Evolutionary conservation across 1,140 invertebrate species (phyloP).

Genomic region (Cherax destructor): DNA sequence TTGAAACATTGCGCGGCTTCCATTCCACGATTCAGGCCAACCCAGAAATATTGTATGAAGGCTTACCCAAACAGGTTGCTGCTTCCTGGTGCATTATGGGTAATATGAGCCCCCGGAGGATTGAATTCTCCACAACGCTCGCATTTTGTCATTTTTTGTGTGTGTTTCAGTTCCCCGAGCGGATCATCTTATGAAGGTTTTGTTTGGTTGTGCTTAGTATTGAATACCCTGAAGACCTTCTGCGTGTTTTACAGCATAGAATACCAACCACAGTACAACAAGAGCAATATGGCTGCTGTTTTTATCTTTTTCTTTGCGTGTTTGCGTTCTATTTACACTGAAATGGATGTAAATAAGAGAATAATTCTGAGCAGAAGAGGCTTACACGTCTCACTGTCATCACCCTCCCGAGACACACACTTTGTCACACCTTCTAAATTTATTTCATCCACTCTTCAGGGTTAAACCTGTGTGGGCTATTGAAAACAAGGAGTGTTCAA

Average conservation of each 20-base stretch:
- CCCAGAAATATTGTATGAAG: constrained; percentile 46
- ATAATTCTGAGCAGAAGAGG: neutral
- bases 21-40: constrained; percentile 29
- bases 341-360: neutral
- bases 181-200: neutral
- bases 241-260: too few relatives aligned
- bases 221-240: neutral
- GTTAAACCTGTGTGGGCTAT: too few relatives aligned
- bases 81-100: constrained; percentile 50
- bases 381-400: neutral
- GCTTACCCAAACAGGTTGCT: constrained; percentile 35
- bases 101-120: constrained; percentile 20
- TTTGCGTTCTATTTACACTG: neutral
- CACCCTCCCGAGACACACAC: too few relatives aligned
- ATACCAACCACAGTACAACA: too few relatives aligned
- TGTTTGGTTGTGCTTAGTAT: neutral
- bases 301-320: neutral
- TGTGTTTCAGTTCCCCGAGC: neutral
- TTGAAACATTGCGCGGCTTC: constrained; percentile 27
- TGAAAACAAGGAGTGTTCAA: too few relatives aligned
- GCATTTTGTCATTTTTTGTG: neutral
- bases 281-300: neutral
- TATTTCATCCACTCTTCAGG: neutral
- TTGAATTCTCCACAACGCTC: constrained; percentile 29
- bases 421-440: neutral